Evolutionary conservation across 2,797 vertebrate species (phyloP).

Genomic region (Coregonus sp.): DNA sequence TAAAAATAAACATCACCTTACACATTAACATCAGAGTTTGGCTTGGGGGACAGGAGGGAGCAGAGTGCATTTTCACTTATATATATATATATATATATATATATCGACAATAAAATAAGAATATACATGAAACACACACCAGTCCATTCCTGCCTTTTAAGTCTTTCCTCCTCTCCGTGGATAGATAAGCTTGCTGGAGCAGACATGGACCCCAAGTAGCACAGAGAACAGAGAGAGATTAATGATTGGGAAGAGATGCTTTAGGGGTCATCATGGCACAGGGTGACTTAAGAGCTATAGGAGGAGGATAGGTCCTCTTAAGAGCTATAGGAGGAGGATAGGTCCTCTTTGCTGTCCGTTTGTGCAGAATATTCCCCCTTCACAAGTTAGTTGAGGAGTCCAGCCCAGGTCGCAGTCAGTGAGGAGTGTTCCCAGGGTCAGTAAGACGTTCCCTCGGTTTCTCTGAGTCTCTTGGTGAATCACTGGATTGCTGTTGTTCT

Average conservation of each 20-base stretch:
- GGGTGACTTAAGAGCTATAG: neutral
- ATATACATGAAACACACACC: neutral
- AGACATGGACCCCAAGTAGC: neutral
- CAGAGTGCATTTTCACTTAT: conserved; percentile 9
- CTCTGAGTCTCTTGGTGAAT: neutral
- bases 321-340: neutral
- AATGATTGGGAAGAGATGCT: neutral
- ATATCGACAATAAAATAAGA: neutral
- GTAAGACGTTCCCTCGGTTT: neutral
- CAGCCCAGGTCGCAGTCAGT: neutral
- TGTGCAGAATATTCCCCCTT: neutral
- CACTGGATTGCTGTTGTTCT: neutral
- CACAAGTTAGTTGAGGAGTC: neutral
- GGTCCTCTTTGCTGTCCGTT: neutral
- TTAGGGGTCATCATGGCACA: neutral
- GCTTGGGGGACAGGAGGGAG: conserved; percentile 1
- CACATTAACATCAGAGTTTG: conserved; percentile 3
- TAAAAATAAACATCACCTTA: neutral
- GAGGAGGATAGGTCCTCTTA: neutral
- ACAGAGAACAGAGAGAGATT: neutral
- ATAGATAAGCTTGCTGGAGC: neutral
- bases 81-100: neutral
- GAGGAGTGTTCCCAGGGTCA: neutral
- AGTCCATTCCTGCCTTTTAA: neutral
- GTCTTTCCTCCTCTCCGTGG: neutral